Base-by-base conservation (phyloP, 2,797 vertebrate genomes). In the Enteromius unitaeniatus region DNA sequence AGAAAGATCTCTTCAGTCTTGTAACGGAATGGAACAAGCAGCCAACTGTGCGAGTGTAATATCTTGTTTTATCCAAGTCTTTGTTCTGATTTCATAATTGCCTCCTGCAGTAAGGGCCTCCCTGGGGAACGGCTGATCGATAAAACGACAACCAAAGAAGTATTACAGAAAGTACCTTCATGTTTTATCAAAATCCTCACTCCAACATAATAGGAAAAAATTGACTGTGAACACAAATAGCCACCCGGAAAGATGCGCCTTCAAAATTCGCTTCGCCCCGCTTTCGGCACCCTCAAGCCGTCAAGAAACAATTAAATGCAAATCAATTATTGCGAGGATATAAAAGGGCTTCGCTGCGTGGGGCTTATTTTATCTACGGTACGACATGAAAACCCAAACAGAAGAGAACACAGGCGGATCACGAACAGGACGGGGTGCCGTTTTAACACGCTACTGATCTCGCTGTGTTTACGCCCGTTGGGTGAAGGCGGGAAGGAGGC, bases 101-200 rank as follows among this genome's bases (percentile, higher is more conserved):
- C 86, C 88, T 90, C 87, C 84, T 78, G 86, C 83, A 86, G 86
- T 89, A 91, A 89, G 86, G 83, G 89, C 80, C 81, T 89, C 89
- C 86, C 89, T 55, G 19, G 86, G 86, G 89, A 77, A 7, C 21
- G 47, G 78, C 73, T 86, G 90, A 90, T 90, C 90, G 87, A 91
- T 90, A 89, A 88, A 87, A 86, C 81, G 81, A 88, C 87, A 88
- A 82, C 85, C 82, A 78, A 88, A 88, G 89, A 91, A 90, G 89
- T 88, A 89, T 90, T 90, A 89, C 89, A 89, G 86, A 86, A 88
- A 90, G 74, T 84, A 84, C 87, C 84, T 90, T 91, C 88, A 90
- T 90, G 90, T 90, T 91, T 90, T 91, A 89, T 90, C 90, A 90
- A 90, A 91, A 88, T 86, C 81, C 85, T 89, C 88, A 88, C 79